Percentiles rank a stretch among this genome's conserved stretches.
Conservation (phyloP, 2,797 vertebrate species). For the Novumbra hubbsi region DNA sequence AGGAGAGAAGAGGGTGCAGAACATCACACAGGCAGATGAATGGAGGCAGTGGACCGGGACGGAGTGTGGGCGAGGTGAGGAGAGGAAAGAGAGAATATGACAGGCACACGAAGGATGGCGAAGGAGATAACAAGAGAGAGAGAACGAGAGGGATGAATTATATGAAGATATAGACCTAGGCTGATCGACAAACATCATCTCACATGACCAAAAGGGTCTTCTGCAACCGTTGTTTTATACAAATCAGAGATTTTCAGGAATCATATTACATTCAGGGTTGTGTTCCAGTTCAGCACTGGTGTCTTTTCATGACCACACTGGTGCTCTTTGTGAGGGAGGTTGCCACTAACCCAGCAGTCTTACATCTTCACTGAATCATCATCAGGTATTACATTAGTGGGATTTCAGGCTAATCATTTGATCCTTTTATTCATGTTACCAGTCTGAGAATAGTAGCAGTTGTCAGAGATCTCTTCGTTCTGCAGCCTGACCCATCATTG, state of each 20-base stretch:
- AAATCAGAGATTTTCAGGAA: neutral
- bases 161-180: conserved; percentile 16
- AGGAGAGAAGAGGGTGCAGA: too few relatives aligned
- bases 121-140: conserved; percentile 40
- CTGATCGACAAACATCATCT: conserved; percentile 28
- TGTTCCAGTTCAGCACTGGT: neutral
- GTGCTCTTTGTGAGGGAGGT: neutral
- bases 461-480: neutral
- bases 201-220: conserved; percentile 33
- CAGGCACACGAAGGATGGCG: conserved; percentile 57
- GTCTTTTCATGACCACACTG: neutral
- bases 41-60: conserved; percentile 32
- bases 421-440: neutral
- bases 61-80: conserved; percentile 57
- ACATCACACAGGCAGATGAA: conserved; percentile 8
- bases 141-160: conserved; percentile 18
- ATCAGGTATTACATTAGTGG: neutral
- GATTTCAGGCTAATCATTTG: neutral
- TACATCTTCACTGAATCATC: neutral
- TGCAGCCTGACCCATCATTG: neutral
- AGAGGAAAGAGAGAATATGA: conserved; percentile 50
- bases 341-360: conserved; percentile 3
- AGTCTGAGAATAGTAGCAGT: neutral
- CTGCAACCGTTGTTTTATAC: conserved; percentile 1
- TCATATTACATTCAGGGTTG: neutral